A percentile compares a stretch with the other conserved stretches of the same genome.
phyloP scores from a whole-genome alignment of 2,797 vertebrate genomes.

The Tympanoctomys barrerae region DNA sequence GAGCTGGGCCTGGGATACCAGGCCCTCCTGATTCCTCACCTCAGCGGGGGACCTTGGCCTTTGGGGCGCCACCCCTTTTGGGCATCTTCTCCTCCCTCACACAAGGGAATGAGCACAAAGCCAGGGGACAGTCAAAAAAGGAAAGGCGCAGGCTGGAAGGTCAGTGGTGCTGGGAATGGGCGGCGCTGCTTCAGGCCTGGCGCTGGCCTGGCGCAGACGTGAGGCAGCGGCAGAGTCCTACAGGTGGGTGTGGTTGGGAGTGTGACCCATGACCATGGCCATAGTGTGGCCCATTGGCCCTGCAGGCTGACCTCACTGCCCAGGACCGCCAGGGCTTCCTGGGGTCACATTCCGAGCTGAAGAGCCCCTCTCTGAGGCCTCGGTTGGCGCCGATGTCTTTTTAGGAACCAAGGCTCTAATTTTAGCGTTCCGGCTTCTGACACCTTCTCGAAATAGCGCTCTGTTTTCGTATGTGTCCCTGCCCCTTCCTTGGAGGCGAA shows the following conservation, averaged over 20 bases:
- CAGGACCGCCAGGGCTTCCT: constrained; percentile 79
- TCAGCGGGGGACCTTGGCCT: background rate
- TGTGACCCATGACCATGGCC: constrained; percentile 43
- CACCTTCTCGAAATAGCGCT: constrained; percentile 88
- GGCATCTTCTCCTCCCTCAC: accelerated
- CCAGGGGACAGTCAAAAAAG: constrained; percentile 75
- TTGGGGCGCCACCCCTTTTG: background rate
- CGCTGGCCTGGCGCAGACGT: background rate
- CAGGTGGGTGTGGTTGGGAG: background rate
- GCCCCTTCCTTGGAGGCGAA: constrained; percentile 75
- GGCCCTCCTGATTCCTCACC: background rate
- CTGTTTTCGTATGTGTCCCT: constrained; percentile 74
- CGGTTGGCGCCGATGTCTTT: constrained; percentile 82
- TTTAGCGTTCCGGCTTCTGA: constrained; percentile 85
- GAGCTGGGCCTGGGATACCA: background rate
- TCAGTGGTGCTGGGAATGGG: accelerated
- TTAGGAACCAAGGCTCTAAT: constrained; percentile 88
- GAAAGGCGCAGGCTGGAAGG: constrained; percentile 34
- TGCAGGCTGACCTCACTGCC: constrained; percentile 84
- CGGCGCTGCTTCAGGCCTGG: background rate
- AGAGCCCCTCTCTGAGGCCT: constrained; percentile 85
- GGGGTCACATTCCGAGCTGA: constrained; percentile 86
- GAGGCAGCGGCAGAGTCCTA: constrained; percentile 71
- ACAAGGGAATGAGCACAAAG: constrained; percentile 42
- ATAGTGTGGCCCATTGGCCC: background rate